Percentiles rank a stretch among this genome's conserved stretches.
phyloP scores from a whole-genome alignment of 37 sponge, comb jelly and placozoan genomes.

The Spongilla lacustris region DNA sequence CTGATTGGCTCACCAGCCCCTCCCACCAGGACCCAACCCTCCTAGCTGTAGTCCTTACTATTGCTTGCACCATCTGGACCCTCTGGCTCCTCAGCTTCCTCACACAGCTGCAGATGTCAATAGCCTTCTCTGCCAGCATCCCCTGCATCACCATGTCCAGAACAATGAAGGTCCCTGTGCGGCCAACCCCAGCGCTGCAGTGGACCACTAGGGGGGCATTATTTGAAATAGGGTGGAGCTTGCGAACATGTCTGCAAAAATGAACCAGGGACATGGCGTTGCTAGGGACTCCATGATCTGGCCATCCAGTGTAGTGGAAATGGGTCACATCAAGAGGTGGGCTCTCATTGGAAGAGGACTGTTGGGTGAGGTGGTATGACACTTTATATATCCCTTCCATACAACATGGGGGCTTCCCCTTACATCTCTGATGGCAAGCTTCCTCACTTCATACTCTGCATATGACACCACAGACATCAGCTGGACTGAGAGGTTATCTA shows the following conservation, averaged over 20 bases:
- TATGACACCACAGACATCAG: constrained; percentile 5
- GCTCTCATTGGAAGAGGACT: too few species aligned
- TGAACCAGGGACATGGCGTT: constrained; percentile 61
- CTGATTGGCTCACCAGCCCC: too few species aligned
- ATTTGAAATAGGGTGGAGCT: constrained; percentile 27
- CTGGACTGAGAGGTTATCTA: constrained; percentile 30
- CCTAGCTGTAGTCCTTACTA: constrained; percentile 15
- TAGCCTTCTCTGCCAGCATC: constrained; percentile 28
- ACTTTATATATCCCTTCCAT: not conserved
- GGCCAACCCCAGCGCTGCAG: constrained; percentile 84
- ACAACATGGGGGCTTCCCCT: not conserved
- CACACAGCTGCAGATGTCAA: constrained; percentile 50
- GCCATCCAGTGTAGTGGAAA: constrained; percentile 78
- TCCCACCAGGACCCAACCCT: too few species aligned
- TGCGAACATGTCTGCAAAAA: constrained; percentile 62
- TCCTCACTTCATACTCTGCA: constrained; percentile 6
- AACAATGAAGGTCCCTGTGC: constrained; percentile 74
- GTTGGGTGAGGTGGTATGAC: too few species aligned
- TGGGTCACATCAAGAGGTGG: constrained; percentile 53
- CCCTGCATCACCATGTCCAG: constrained; percentile 69
- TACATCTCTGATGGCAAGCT: constrained; percentile 3
- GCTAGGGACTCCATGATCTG: constrained; percentile 82
- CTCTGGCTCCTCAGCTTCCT: constrained; percentile 44
- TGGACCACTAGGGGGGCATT: constrained; percentile 64
- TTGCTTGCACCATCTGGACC: constrained; percentile 64